Evolutionary conservation across 2,797 vertebrate species (phyloP), one percentile per base, ranked within the genome.

Genomic region (Rhinella marina): DNA sequence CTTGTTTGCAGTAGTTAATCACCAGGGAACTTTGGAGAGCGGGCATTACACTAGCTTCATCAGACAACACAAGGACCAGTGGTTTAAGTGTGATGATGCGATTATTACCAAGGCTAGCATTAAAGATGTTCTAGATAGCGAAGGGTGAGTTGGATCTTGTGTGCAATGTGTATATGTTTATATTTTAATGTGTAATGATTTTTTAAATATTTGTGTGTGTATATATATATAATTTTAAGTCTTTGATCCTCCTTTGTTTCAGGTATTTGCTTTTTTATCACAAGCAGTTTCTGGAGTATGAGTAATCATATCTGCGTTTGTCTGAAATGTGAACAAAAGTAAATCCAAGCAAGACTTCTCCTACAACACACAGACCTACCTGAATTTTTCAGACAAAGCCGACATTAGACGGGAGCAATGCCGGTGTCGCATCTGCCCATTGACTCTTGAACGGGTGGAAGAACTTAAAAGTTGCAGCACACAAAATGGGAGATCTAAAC

Each of bases 91-190:
- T 94, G 98, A 99, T 21, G 98, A 99, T 41, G 98, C 98, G 92
- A 98, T 99, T 93, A 99, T 99, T 94, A 99, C 98, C 94, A 99
- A 99, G 96, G 98, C 98, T 95, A 98, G 97, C 97, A 99, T 99
- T 94, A 98, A 97, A 93, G 98, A 99, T 56, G 98, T 99, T 90
- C 96, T 99, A 94, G 98, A 99, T 95, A 99, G 98, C 23, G 98
- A 99, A 95, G 98, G 98, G 98, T 98, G 91, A 89, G 96, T 93
- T 14, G 1, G 56, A n/a, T 32, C 41, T 50, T 81, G 7, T 70
- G 23, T 72, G 12, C 8, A 21, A 2, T 72, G 13, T 27, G n/a
- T 17, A n/a, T 10, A 1, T 64, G 21, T 1, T 64, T 19, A 56
- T 12, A 14, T 56, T 56, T 14, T 56, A 56, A 56, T 56, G 2